phyloP scores from a whole-genome alignment of 2,113 vertebrate species.

The Phaethornis superciliosus region DNA sequence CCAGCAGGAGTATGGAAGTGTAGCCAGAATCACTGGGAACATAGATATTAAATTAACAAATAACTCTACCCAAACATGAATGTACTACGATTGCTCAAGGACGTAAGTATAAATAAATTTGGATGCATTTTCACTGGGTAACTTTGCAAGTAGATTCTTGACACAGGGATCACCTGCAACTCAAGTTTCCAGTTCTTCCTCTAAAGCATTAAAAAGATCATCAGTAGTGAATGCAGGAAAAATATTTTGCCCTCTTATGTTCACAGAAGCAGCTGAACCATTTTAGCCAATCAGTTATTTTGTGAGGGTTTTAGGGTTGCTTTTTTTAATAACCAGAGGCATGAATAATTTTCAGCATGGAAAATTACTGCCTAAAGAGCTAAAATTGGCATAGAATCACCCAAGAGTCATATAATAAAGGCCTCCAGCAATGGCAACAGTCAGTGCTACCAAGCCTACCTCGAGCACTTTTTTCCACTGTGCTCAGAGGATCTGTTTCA shows the following conservation, averaged over 20 bases:
- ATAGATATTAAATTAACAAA: background rate
- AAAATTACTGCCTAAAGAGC: constrained; percentile 63
- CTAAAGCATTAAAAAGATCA: background rate
- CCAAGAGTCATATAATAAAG: constrained; percentile 25
- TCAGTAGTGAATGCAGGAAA: background rate
- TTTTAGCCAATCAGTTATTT: background rate
- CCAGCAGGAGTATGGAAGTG: background rate
- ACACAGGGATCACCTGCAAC: background rate
- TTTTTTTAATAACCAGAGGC: background rate
- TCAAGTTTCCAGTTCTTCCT: constrained; percentile 8
- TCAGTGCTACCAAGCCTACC: constrained; percentile 32
- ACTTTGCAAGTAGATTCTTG: background rate
- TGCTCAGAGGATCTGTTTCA: constrained; percentile 55
- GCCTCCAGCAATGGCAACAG: constrained; percentile 48
- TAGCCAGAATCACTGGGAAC: background rate
- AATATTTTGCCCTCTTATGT: constrained; percentile 4
- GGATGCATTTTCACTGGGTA: background rate
- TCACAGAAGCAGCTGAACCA: background rate
- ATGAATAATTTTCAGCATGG: constrained; percentile 54
- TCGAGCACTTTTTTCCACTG: constrained; percentile 57
- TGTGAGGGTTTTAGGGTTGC: background rate
- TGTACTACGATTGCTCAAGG: background rate
- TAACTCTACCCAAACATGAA: background rate
- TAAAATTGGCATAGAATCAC: constrained; percentile 56
- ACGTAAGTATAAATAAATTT: background rate